phyloP scores from a whole-genome alignment of 2,797 vertebrate species.

The Pangasius djambal region DNA sequence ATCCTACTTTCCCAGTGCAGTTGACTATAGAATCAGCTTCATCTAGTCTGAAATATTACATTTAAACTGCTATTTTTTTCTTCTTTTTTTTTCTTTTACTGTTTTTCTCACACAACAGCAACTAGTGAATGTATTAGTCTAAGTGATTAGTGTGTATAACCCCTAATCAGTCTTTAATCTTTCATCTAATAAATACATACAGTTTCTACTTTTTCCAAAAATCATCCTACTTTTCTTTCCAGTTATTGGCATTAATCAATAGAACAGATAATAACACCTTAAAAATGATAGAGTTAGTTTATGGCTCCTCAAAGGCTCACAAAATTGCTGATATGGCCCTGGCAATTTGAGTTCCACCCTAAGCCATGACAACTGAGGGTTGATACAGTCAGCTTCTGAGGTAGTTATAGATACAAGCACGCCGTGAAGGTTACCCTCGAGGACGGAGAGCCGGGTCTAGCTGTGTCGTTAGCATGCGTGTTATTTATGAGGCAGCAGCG shows the following conservation, averaged over 20 bases:
- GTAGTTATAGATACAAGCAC: background rate
- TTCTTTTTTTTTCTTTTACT: no score
- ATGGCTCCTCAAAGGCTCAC: no score
- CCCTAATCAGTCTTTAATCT: background rate
- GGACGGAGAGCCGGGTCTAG: background rate
- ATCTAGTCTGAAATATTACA: background rate
- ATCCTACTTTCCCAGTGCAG: background rate
- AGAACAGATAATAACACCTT: background rate
- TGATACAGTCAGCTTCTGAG: background rate
- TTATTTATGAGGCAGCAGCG: slow-evolving; percentile 17
- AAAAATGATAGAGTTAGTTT: background rate
- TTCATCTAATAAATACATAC: background rate
- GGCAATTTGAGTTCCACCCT: background rate
- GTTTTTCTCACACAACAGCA: background rate
- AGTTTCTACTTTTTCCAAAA: background rate
- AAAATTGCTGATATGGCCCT: background rate
- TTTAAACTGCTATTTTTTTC: no score
- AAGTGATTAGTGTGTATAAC: background rate
- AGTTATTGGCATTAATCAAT: background rate
- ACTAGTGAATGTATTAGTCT: background rate
- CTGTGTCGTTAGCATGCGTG: background rate
- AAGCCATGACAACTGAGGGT: background rate
- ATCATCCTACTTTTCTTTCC: background rate
- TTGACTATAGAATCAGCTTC: background rate
- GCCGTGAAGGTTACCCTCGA: slow-evolving; percentile 4